Percentiles rank a stretch among this genome's conserved stretches.
phyloP scores from a whole-genome alignment of 2,797 vertebrate species.

The Lepilemur ruficaudatus region DNA sequence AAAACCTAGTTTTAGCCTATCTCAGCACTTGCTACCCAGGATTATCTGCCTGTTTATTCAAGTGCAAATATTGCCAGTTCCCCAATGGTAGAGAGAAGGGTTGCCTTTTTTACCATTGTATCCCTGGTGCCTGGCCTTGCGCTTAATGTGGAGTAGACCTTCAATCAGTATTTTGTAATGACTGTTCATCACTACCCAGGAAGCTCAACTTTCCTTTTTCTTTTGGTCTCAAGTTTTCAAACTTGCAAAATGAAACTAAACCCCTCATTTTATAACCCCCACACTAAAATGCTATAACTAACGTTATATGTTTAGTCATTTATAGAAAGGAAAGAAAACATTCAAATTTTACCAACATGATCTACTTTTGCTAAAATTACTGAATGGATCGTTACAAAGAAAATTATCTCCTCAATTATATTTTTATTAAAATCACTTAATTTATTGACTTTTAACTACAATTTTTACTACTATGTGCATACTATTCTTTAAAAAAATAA shows the following conservation, averaged over 20 bases:
- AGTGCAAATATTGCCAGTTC: background rate
- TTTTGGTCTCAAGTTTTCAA: constrained; percentile 2
- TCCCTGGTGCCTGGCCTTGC: background rate
- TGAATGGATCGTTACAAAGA: background rate
- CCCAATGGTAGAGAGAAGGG: background rate
- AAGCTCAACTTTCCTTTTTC: background rate
- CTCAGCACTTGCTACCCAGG: background rate
- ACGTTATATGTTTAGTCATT: background rate
- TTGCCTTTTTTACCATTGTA: background rate
- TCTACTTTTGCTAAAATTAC: constrained; percentile 45
- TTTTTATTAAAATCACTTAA: background rate
- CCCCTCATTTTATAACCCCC: background rate
- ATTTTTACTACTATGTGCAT: background rate
- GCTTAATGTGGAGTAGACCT: background rate
- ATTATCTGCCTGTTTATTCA: background rate
- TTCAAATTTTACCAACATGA: background rate
- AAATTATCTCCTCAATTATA: background rate
- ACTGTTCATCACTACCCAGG: background rate
- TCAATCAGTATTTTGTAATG: background rate
- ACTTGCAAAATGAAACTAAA: background rate
- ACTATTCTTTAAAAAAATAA: background rate
- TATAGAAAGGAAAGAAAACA: background rate
- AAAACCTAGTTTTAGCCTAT: background rate
- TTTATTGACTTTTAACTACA: constrained; percentile 11
- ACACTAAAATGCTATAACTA: background rate